Evolutionary conservation across 35 echinoderm and acorn worm genomes (phyloP).

Genomic region (Holothuria glaberrima): DNA sequence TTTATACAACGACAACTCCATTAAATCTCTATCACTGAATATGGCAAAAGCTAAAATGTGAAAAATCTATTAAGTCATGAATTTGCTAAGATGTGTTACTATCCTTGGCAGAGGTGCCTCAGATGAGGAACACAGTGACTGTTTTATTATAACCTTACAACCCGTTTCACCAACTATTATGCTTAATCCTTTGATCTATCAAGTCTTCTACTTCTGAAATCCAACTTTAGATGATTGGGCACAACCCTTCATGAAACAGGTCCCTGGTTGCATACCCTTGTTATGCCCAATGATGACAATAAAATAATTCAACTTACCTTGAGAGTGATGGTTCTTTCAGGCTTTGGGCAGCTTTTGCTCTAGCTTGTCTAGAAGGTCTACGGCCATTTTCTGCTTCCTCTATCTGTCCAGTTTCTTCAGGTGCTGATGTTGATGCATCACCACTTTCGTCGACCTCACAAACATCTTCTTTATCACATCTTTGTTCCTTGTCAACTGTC

Average conservation of each 20-base stretch:
- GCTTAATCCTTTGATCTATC: neutral
- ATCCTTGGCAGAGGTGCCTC: neutral
- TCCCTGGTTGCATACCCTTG: neutral
- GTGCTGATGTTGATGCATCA: neutral
- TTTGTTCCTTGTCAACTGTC: neutral
- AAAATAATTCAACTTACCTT: slow-evolving; percentile 14
- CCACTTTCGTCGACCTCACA: slow-evolving; percentile 1
- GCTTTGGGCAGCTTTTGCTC: slow-evolving; percentile 34
- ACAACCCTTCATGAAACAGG: neutral
- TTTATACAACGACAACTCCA: no score
- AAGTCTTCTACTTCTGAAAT: neutral
- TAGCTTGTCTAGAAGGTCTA: slow-evolving; percentile 34
- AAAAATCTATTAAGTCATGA: no score
- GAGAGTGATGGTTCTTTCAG: slow-evolving; percentile 36
- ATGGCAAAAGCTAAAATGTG: no score
- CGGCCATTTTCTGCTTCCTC: neutral
- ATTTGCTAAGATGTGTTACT: neutral
- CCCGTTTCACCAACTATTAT: no score
- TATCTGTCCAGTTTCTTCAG: neutral
- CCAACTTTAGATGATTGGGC: neutral
- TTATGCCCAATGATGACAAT: neutral
- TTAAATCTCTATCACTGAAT: no score
- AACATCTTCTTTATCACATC: neutral
- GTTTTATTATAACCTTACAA: neutral
- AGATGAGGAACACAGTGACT: neutral